Evolutionary conservation across 2,797 vertebrate species (phyloP), one percentile per base, ranked within the genome.

Genomic region (Artibeus lituratus): DNA sequence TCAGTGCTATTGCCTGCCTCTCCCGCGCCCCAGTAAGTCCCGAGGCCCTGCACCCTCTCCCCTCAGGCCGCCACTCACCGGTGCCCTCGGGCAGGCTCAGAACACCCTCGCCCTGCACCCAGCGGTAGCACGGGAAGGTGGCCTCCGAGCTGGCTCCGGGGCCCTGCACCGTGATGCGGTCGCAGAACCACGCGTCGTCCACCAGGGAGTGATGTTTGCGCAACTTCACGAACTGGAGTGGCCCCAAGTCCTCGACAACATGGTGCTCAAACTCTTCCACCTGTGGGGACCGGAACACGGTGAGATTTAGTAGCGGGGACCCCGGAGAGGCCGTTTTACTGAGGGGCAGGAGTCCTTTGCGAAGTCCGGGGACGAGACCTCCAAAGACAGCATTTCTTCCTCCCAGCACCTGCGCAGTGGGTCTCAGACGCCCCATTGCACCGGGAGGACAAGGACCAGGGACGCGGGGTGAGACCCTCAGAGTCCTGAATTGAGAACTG

Each of bases 101-200:
- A 18, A 90, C 21, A 1, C 59, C 88, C 1, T 70, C 3, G 1
- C 94, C 97, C 57, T 70, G 95, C 78, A 98, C 92, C 97, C 97
- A 98, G 76, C 91, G 14, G 89, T 97, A 96, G 94, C 97, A 97
- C 1, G 97, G 97, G 86, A 98, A 98, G 37, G 85, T 35, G 0
- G 55, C 51, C 51, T 93, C 93, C 0, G 10, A 35, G 6, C 16
- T 0, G 89, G 37, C 74, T 7, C 44, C 87, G 0, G 97, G 96
- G 7, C 83, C 83, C 81, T 8, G 83, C 32, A 98, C 97, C 0
- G 84, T 93, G 90, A 98, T 83, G 87, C n/a, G 78, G 77, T 97
- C 94, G 70, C 98, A 98, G 90, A 98, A 98, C 98, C 98, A 98
- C 0, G 96, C 96, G 42, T 98, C 90, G 39, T 97, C 97, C 94